Evolutionary conservation across 2,888 invertebrate genomes (phyloP).

Genomic region (Phania funesta): DNA sequence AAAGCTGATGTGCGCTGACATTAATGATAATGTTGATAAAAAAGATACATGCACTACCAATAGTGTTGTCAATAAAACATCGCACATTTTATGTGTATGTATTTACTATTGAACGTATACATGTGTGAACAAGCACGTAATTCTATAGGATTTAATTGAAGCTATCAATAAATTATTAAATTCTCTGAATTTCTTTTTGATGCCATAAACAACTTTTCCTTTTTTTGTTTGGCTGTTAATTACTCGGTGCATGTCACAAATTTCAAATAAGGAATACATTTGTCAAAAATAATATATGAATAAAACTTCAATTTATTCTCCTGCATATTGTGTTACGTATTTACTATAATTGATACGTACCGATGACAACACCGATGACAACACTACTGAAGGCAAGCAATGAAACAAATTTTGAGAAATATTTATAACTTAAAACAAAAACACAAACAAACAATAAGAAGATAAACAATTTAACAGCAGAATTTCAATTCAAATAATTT

Average conservation of each 20-base stretch:
- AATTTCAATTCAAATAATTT: no score
- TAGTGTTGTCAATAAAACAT: slow-evolving; percentile 12
- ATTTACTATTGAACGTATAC: no score
- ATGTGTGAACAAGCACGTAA: no score
- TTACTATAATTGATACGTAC: slow-evolving; percentile 30
- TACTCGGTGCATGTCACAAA: not conserved
- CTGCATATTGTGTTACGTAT: slow-evolving; percentile 18
- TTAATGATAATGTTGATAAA: not conserved
- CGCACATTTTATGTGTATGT: not conserved
- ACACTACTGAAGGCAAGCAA: no score
- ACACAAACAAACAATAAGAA: no score
- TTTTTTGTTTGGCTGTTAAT: not conserved
- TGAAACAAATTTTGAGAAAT: not conserved
- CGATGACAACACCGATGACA: no score
- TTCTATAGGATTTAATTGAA: no score
- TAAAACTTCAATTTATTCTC: no score
- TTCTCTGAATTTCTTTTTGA: slow-evolving; percentile 37
- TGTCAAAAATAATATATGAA: no score
- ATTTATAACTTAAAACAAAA: not conserved
- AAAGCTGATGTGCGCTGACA: not conserved
- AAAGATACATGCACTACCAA: not conserved
- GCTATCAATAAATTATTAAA: slow-evolving; percentile 43
- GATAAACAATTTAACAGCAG: no score
- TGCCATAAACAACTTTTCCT: not conserved
- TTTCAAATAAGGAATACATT: not conserved